phyloP scores from a whole-genome alignment of 92 coral and sea anemone species.

The Chrysogorgia sp. region DNA sequence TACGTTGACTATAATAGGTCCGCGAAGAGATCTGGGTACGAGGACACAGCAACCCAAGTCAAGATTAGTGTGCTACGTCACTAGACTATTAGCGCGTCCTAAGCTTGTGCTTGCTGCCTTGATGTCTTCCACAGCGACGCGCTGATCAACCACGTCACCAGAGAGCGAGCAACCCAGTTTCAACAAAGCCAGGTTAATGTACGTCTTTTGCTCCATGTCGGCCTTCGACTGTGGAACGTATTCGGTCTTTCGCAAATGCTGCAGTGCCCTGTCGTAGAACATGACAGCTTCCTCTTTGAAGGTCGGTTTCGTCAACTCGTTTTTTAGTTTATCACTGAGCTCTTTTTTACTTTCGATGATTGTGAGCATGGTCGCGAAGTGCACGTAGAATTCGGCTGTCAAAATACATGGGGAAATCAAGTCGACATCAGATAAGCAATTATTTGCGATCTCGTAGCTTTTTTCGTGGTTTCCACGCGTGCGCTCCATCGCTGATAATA shows the following conservation, averaged over 20 bases:
- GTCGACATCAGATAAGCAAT: conserved; percentile 38
- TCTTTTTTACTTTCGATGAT: conserved; percentile 46
- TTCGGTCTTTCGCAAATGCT: conserved; percentile 26
- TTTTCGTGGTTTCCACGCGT: conserved; percentile 49
- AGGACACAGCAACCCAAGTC: too few species aligned
- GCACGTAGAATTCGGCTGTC: conserved; percentile 58
- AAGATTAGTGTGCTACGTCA: background rate
- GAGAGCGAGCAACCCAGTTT: conserved; percentile 54
- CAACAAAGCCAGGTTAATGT: conserved; percentile 40
- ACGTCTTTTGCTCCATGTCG: conserved; percentile 51
- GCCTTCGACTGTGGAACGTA: conserved; percentile 53
- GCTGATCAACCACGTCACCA: conserved; percentile 49
- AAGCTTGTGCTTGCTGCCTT: conserved; percentile 28
- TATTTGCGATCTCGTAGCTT: conserved; percentile 48
- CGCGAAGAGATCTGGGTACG: too few species aligned
- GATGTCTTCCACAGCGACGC: conserved; percentile 35
- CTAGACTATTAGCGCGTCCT: conserved; percentile 11
- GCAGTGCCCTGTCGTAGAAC: conserved; percentile 43
- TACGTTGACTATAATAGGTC: too few species aligned
- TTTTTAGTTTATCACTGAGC: conserved; percentile 23
- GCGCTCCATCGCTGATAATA: conserved; percentile 50
- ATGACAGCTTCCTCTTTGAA: conserved; percentile 47
- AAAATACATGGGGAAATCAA: conserved; percentile 49
- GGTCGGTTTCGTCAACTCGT: conserved; percentile 17
- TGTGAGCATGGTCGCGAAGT: conserved; percentile 59